Evolutionary conservation across 2,797 vertebrate species (phyloP), one percentile per base, ranked within the genome.

Genomic region (Heliangelus exortis): DNA sequence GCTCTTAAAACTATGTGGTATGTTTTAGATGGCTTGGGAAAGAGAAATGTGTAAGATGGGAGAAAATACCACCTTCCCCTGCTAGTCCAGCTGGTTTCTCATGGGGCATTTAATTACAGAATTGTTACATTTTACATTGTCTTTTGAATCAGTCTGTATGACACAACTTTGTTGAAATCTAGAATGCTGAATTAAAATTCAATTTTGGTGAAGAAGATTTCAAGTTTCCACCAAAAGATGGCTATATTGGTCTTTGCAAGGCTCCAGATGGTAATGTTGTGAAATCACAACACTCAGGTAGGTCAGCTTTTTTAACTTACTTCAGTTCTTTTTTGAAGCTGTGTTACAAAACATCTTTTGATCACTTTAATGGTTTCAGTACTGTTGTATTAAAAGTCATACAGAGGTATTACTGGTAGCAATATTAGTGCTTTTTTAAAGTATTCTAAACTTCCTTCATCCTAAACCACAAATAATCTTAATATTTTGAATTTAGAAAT

Each of bases 181-280:
- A 99, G 99, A 99, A 99, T 89, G 99, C 98, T 71, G 99, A 99
- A 90, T 97, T 99, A 73, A 99, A 99, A 97, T 99, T 99, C 95
- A 99, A 99, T 97, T 99, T 99, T 62, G 99, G 99, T 77, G 99
- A 98, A 77, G 99, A 99, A 68, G 98, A 98, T 10, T 99, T 99
- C 83, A 99, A 99, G 96, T 96, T 98, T 96, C 94, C 98, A 33
- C 99, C 99, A 15, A 99, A 98, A 97, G 98, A 98, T 41, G 99
- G 98, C 16, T 99, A 98, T 82, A 80, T 98, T 67, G 98, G 98
- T 43, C 93, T 99, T 74, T 96, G 98, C 91, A 98, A 99, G 96
- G 99, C 99, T 17, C 47, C 97, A 0, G 99, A 99, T 31, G 96
- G 97, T 50, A 98, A 97, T 10, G 28, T 96, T 31, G 98, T 98